A percentile compares a stretch with the other conserved stretches of the same genome.
Evolutionary conservation across 2,113 vertebrate species (phyloP).

Genomic region (Galemys pyrenaicus): DNA sequence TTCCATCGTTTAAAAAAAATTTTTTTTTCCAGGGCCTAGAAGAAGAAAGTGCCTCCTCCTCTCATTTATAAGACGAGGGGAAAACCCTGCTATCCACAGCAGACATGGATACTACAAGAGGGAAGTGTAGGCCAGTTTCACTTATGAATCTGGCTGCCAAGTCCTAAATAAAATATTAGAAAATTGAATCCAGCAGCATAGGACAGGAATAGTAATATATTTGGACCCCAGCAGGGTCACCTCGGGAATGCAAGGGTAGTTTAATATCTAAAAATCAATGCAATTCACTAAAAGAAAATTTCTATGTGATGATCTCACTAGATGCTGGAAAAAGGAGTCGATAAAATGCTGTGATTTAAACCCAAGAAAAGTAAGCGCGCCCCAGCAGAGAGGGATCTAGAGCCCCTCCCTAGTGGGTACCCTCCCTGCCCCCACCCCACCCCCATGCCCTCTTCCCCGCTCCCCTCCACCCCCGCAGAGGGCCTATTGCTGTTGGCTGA

Average conservation of each 20-base stretch:
- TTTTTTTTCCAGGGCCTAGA: background rate
- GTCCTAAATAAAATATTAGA: background rate
- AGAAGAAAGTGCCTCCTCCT: background rate
- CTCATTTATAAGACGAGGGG: background rate
- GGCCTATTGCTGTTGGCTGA: background rate
- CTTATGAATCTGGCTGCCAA: background rate
- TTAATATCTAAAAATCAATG: background rate
- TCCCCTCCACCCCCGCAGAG: background rate
- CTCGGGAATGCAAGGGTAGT: background rate
- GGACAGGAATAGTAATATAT: background rate
- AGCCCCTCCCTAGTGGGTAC: background rate
- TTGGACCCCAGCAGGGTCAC: background rate
- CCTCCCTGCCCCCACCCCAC: too few species aligned
- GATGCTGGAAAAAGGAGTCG: background rate
- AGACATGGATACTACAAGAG: background rate
- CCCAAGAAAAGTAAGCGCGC: background rate
- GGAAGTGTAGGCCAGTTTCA: background rate
- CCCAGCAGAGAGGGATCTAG: background rate
- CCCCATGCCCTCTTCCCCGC: too few species aligned
- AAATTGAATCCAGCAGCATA: background rate
- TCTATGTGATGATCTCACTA: background rate
- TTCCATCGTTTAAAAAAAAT: background rate
- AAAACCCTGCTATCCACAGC: background rate
- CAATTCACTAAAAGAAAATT: background rate
- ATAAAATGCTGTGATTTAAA: background rate